Evolutionary conservation across 1,140 invertebrate species (phyloP), one percentile per base, ranked within the genome.

Genomic region (Leptopilina clavipes): DNA sequence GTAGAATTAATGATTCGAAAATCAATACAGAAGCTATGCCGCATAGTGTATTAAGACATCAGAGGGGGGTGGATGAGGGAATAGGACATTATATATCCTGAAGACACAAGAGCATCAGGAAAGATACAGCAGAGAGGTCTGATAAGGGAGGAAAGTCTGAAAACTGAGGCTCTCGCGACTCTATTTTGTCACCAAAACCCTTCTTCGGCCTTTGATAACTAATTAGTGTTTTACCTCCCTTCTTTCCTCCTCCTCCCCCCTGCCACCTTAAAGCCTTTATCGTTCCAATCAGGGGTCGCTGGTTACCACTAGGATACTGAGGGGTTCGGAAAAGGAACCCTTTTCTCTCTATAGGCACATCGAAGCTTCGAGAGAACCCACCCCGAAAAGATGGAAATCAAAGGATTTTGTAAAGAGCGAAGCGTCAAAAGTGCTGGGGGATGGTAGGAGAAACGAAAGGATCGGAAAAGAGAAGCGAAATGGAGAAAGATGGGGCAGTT

Each of bases 1-100:
- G 88, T 87, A 86, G 88, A 90, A 90, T 90, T 90, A 90, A 90
- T 90, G 90, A 90, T 91, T 90, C 87, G 85, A 90, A 90, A 91
- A 91, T 90, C 89, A 90, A 91, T 91, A 90, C 87, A 83, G 73
- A 82, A 31, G 25, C 78, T 73, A 76, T 72, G 72, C 75, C 78
- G 54, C 84, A 82, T 81, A 37, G 83, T 82, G 86, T 84, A 87
- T 86, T 87, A 86, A 89, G 86, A 87, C 85, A 84, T 77, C 73
- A 76, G 45, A 75, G 81, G 79, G 72, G 74, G 77, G n/a, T n/a
- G 9, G 76, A 43, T 43, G 18, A 40, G 44, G 54, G 45, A 48
- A 12, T 48, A 52, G 48, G 48, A 52, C 48, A 52, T 65, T 65
- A n/a, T n/a, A n/a, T n/a, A 65, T 65, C 3, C 52, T n/a, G n/a